These are phyloP conservation scores for Orussus abietinus DNA, from an alignment of 1,140 invertebrate species.

Conservation along the genomic window DNA sequence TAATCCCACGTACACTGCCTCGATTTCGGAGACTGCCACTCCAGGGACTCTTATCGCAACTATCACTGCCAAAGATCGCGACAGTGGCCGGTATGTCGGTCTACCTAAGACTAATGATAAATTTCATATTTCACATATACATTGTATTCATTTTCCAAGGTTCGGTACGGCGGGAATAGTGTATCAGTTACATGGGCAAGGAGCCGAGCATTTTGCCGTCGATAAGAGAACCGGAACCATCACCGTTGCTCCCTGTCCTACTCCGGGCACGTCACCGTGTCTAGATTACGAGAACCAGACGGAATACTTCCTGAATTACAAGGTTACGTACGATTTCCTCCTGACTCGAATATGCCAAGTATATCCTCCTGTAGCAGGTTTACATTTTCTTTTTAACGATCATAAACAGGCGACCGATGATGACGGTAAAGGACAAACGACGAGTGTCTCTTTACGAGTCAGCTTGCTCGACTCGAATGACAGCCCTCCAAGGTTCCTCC, in stretches of 20 bases:
- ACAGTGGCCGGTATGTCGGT: constrained; percentile 67
- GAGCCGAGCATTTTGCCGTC: constrained; percentile 77
- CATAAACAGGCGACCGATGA: constrained; percentile 77
- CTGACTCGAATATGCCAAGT: too few relatives aligned
- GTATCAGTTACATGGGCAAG: constrained; percentile 81
- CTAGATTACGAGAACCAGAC: constrained; percentile 83
- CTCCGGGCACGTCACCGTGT: constrained; percentile 63
- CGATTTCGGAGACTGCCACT: constrained; percentile 68
- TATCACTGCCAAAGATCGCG: constrained; percentile 78
- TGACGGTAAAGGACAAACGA: constrained; percentile 71
- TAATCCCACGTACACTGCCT: constrained; percentile 67
- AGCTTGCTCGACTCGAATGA: constrained; percentile 81
- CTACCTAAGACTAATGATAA: background rate
- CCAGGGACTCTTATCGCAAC: constrained; percentile 69
- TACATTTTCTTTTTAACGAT: constrained; percentile 7
- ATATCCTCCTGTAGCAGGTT: too few relatives aligned
- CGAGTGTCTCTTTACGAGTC: constrained; percentile 75
- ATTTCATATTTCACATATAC: background rate
- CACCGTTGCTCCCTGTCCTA: constrained; percentile 73
- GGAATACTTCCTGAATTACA: constrained; percentile 81
- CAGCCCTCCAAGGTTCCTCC: constrained; percentile 74
- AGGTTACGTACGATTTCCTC: too few relatives aligned
- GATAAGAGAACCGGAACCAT: constrained; percentile 78
- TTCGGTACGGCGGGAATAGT: constrained; percentile 76
- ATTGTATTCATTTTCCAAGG: constrained; percentile 30